Conservation (phyloP, 2,888 invertebrate genomes). For the Helobdella robusta region DNA sequence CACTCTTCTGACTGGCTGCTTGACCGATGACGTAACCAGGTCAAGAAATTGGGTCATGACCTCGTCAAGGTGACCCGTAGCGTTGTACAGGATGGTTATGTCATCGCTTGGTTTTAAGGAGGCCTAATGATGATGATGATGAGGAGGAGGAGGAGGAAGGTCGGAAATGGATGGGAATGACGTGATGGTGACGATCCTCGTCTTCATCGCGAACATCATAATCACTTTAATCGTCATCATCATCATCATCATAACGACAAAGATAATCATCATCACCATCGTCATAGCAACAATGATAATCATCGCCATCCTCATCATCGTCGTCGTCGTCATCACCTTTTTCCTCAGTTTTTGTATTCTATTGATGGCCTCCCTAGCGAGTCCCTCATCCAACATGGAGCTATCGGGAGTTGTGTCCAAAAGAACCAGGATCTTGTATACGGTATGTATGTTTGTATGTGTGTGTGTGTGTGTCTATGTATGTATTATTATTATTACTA, state of each 20-base stretch:
- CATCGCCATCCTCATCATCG: background rate
- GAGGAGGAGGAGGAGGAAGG: no score
- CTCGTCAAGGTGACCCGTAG: constrained; percentile 48
- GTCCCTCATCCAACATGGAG: constrained; percentile 82
- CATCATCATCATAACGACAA: no score
- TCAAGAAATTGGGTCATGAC: constrained; percentile 63
- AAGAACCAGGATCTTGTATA: constrained; percentile 65
- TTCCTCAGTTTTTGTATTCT: constrained; percentile 90
- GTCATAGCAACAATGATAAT: background rate
- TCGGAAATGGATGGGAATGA: background rate
- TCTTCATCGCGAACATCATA: no score
- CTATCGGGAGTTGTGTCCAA: constrained; percentile 80
- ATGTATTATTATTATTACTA: no score
- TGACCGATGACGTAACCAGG: constrained; percentile 72
- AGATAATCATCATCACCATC: background rate
- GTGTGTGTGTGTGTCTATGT: no score
- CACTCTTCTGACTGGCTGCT: constrained; percentile 62
- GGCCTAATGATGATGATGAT: constrained; percentile 52
- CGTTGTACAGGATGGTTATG: constrained; percentile 67
- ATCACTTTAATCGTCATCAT: no score
- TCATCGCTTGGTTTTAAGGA: constrained; percentile 82
- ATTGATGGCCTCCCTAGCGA: constrained; percentile 88
- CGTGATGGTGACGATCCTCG: background rate
- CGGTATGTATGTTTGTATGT: no score
- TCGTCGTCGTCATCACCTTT: constrained; percentile 54